Evolutionary conservation across 2,113 vertebrate genomes (phyloP).

Genomic region (Oophaga pumilio): DNA sequence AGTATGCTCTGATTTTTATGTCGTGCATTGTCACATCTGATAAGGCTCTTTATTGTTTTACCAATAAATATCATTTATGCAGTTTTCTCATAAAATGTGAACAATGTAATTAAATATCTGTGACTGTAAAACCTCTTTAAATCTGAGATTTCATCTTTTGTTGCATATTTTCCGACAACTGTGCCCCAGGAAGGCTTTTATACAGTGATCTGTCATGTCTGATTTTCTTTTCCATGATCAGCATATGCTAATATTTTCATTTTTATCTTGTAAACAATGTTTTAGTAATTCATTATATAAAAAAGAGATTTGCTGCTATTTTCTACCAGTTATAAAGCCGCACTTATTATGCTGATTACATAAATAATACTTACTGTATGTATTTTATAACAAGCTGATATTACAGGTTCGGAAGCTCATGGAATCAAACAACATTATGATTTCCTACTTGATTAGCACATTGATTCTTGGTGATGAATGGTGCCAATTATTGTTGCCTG

Average conservation of each 20-base stretch:
- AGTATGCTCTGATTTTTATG: too few relatives aligned
- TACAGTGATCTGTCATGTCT: not conserved
- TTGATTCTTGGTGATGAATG: slow-evolving; percentile 61
- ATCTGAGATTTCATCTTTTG: not conserved
- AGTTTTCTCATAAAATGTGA: not conserved
- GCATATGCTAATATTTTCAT: slow-evolving; percentile 14
- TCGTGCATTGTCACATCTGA: too few relatives aligned
- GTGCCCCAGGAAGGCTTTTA: not conserved
- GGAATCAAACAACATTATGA: slow-evolving; percentile 62
- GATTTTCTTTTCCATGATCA: not conserved
- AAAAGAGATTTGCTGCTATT: not conserved
- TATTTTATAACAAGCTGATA: slow-evolving; percentile 56
- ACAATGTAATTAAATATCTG: not conserved
- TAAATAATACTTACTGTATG: slow-evolving; percentile 58
- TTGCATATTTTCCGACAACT: not conserved
- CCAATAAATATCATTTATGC: not conserved
- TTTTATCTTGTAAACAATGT: not conserved
- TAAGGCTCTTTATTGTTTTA: too few relatives aligned
- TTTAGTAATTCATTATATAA: not conserved
- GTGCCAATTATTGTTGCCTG: slow-evolving; percentile 63
- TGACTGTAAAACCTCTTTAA: not conserved
- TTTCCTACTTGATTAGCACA: slow-evolving; percentile 63
- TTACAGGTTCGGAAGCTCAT: slow-evolving; percentile 57
- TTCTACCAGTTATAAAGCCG: slow-evolving; percentile 14
- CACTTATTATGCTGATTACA: slow-evolving; percentile 60